Percentiles rank a stretch among this genome's conserved stretches.
Evolutionary conservation across 1,140 invertebrate species (phyloP).

Genomic region (Macrostomum lignano): DNA sequence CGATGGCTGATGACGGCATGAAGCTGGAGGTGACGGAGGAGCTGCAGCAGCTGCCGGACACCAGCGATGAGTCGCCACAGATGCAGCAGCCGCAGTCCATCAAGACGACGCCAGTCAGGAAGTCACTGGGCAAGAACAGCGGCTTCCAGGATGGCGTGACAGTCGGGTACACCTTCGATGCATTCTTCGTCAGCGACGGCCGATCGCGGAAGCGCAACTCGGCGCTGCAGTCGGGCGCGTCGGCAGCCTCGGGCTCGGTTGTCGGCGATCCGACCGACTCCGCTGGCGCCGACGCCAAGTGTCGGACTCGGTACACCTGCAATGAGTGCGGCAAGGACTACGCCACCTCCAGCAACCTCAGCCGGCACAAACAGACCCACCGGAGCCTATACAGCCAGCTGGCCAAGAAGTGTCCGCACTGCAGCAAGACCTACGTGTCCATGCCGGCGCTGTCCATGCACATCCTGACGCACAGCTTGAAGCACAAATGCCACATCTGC

Average conservation of each 20-base stretch:
- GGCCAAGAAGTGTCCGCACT: slow-evolving; percentile 68
- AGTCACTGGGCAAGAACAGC: too few species aligned
- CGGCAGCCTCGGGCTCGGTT: not conserved
- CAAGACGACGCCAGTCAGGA: too few species aligned
- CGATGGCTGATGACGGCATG: too few species aligned
- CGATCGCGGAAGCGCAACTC: slow-evolving; percentile 39
- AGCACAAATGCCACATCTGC: slow-evolving; percentile 79
- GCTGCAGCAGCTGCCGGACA: too few species aligned
- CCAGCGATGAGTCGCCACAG: too few species aligned
- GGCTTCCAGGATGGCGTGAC: slow-evolving; percentile 29
- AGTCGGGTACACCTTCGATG: slow-evolving; percentile 66
- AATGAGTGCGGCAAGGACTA: slow-evolving; percentile 81
- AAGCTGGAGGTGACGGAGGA: too few species aligned
- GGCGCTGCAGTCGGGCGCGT: not conserved
- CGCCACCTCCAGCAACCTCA: slow-evolving; percentile 73
- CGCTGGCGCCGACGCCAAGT: slow-evolving; percentile 4
- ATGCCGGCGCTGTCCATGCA: slow-evolving; percentile 91
- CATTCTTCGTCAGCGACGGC: slow-evolving; percentile 70
- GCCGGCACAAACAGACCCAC: slow-evolving; percentile 80
- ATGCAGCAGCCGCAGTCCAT: too few species aligned
- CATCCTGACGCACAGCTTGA: slow-evolving; percentile 79
- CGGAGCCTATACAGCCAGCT: slow-evolving; percentile 60
- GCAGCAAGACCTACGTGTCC: slow-evolving; percentile 75
- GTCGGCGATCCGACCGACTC: slow-evolving; percentile 5
- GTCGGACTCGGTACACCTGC: slow-evolving; percentile 50